Conservation (phyloP, 2,113 vertebrate species). For the Hypanus sabinus region DNA sequence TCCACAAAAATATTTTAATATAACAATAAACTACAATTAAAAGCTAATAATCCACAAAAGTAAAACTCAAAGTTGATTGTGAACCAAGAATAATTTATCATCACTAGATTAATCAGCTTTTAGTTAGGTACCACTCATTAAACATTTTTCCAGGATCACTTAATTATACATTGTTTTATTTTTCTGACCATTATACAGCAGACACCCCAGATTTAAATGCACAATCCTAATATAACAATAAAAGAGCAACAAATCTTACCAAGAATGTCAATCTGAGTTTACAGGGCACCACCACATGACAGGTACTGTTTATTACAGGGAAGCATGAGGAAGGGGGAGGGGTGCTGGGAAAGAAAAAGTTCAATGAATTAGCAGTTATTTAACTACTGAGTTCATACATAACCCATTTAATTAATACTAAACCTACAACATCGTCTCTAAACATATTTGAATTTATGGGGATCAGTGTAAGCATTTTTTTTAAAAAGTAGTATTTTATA, state of each 20-base stretch:
- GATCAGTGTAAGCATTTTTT: background rate
- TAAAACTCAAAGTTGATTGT: slow-evolving; percentile 1
- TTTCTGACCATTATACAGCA: background rate
- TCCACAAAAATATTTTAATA: background rate
- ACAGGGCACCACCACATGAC: background rate
- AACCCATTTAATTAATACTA: background rate
- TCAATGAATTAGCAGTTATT: slow-evolving; percentile 14
- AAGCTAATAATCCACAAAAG: slow-evolving; percentile 8
- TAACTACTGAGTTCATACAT: background rate
- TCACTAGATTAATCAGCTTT: background rate
- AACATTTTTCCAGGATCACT: background rate
- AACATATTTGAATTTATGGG: background rate
- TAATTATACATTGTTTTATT: background rate
- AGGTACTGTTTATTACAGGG: background rate
- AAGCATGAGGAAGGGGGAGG: background rate
- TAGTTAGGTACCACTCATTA: background rate
- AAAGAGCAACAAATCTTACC: background rate
- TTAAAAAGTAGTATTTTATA: background rate
- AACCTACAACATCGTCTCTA: background rate
- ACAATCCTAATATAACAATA: background rate
- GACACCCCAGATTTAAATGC: background rate
- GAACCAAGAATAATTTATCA: background rate
- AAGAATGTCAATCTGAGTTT: background rate
- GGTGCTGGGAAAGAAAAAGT: background rate
- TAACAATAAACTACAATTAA: background rate